Conservation (phyloP, 2,113 vertebrate genomes). For the Willisornis vidua region DNA sequence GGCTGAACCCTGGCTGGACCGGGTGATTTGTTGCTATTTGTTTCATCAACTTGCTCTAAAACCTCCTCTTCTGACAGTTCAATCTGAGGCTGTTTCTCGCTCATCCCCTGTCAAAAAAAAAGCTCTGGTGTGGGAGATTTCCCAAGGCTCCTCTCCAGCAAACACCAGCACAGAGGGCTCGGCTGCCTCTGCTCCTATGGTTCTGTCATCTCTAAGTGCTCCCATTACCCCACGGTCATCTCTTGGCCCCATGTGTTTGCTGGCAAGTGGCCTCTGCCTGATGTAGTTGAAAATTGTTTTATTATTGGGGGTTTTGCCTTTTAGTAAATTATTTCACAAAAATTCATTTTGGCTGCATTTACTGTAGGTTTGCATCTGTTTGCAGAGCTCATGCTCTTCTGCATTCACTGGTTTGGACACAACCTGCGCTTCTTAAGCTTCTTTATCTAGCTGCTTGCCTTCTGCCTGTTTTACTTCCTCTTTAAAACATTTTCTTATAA, state of each 20-base stretch:
- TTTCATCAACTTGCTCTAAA: conserved; percentile 23
- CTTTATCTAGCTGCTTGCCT: not conserved
- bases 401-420: not conserved
- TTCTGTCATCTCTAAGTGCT: not conserved
- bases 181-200: rapidly evolving
- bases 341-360: not conserved
- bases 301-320: not conserved
- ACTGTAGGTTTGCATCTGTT: not conserved
- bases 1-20: not conserved
- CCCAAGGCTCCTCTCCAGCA: not conserved
- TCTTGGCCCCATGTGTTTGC: not conserved
- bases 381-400: not conserved
- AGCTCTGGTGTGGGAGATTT: not conserved
- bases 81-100: not conserved
- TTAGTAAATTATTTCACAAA: not conserved
- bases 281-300: not conserved
- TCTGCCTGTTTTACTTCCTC: not conserved
- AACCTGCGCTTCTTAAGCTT: not conserved
- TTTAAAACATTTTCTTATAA: not conserved
- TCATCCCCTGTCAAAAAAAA: not conserved
- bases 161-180: not conserved
- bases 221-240: not conserved
- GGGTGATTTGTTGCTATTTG: not conserved
- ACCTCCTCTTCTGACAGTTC: conserved; percentile 1
- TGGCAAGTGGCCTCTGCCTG: not conserved